phyloP scores from a whole-genome alignment of 2,888 invertebrate genomes.

The Diplazon laetatorius region DNA sequence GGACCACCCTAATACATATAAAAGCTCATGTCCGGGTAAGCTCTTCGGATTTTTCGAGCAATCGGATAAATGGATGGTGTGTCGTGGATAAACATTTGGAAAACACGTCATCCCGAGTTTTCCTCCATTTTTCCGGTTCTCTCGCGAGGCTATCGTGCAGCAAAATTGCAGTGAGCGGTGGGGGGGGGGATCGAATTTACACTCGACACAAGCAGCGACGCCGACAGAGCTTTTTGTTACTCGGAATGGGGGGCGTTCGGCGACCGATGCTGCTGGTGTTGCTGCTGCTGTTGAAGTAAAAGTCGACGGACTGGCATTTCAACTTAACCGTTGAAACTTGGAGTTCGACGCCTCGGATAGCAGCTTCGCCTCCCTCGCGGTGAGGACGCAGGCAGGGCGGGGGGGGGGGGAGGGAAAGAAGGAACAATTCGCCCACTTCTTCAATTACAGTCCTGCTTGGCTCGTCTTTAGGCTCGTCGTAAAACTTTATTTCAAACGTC shows the following conservation, averaged over 20 bases:
- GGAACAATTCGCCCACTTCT: constrained; percentile 57
- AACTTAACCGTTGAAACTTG: constrained; percentile 59
- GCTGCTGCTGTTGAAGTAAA: background rate
- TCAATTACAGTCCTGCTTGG: constrained; percentile 58
- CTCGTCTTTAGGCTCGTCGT: constrained; percentile 46
- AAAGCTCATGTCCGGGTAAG: background rate
- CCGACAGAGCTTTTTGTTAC: constrained; percentile 48
- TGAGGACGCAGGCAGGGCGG: background rate
- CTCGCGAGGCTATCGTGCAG: constrained; percentile 1
- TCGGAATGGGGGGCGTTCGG: constrained; percentile 13
- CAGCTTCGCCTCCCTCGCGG: background rate
- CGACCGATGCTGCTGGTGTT: constrained; percentile 1
- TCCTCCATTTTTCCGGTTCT: constrained; percentile 22
- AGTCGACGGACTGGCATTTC: constrained; percentile 42
- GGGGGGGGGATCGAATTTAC: constrained; percentile 26
- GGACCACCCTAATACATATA: background rate
- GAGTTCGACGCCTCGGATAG: constrained; percentile 45
- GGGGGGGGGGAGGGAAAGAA: too few relatives aligned
- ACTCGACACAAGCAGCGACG: constrained; percentile 24
- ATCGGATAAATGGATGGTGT: background rate
- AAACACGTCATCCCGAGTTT: background rate
- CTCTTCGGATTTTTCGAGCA: background rate
- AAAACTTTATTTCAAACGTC: constrained; percentile 59
- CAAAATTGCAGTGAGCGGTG: constrained; percentile 2
- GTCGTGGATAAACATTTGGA: constrained; percentile 15